These are phyloP conservation scores for Anhinga rufa DNA, from an alignment of 2,113 vertebrate genomes.

Conservation along the genomic window DNA sequence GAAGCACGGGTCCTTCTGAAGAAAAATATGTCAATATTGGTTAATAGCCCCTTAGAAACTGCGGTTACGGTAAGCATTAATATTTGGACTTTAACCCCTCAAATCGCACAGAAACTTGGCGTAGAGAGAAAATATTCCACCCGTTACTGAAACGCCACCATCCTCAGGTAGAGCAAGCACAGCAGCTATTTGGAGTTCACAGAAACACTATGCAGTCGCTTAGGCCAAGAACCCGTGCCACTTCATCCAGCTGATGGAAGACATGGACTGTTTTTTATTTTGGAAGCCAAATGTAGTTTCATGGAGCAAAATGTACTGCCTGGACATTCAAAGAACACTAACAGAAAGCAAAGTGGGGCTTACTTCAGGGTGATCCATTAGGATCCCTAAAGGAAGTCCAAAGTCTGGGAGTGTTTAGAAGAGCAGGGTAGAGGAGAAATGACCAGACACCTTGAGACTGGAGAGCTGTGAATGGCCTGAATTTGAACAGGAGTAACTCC, in stretches of 20 bases:
- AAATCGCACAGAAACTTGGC: not conserved
- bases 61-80: not conserved
- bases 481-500: not conserved
- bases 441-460: not conserved
- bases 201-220: not conserved
- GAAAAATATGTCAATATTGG: not conserved
- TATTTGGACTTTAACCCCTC: constrained; percentile 14
- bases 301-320: not conserved
- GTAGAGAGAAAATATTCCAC: not conserved
- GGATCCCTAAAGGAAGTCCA: not conserved
- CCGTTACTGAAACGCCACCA: not conserved
- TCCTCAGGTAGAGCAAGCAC: not conserved
- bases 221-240: not conserved
- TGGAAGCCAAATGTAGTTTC: not conserved
- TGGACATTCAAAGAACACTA: not conserved
- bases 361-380: not conserved
- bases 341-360: not conserved
- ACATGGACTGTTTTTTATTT: not conserved
- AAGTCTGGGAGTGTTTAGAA: not conserved
- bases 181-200: not conserved
- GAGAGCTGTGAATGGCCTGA: not conserved
- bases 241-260: not conserved
- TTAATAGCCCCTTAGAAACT: constrained; percentile 21
- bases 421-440: not conserved
- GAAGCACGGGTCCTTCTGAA: not conserved